Percentiles rank a stretch among this genome's conserved stretches.
Evolutionary conservation across 2,797 vertebrate species (phyloP).

Genomic region (Anguilla marmorata): DNA sequence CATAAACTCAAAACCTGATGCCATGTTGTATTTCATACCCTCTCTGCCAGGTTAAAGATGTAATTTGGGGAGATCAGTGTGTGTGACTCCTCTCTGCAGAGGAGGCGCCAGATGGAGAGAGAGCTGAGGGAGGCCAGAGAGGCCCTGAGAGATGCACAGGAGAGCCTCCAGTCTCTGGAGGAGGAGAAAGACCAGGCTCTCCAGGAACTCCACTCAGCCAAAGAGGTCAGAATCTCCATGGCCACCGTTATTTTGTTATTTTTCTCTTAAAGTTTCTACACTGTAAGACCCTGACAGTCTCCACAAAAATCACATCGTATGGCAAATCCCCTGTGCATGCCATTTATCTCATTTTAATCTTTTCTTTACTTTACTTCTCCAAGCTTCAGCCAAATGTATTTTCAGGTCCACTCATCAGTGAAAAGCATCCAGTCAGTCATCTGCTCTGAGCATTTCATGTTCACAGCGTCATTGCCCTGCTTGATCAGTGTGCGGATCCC

Average conservation of each 20-base stretch:
- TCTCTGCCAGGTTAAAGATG: neutral
- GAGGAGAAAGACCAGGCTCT: slow-evolving; percentile 59
- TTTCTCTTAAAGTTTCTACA: neutral
- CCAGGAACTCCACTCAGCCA: slow-evolving; percentile 56
- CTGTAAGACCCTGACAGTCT: neutral
- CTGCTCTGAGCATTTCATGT: neutral
- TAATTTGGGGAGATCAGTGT: neutral
- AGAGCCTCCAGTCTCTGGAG: slow-evolving; percentile 52
- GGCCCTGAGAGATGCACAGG: slow-evolving; percentile 61
- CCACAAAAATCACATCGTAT: neutral
- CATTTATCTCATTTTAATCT: too few relatives aligned
- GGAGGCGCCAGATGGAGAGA: slow-evolving; percentile 49
- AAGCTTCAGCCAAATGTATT: neutral
- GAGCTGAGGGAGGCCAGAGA: slow-evolving; percentile 60
- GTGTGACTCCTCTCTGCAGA: slow-evolving; percentile 43
- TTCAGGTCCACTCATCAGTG: neutral
- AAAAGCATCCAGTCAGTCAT: neutral
- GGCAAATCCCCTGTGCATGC: neutral
- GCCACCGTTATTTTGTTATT: neutral
- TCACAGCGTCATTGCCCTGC: neutral
- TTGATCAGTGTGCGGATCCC: neutral
- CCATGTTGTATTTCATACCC: neutral
- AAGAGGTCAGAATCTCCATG: slow-evolving; percentile 54
- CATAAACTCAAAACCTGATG: neutral
- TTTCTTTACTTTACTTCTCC: too few relatives aligned